Evolutionary conservation across 2,888 invertebrate genomes (phyloP).

Genomic region (Harmothoe impar): DNA sequence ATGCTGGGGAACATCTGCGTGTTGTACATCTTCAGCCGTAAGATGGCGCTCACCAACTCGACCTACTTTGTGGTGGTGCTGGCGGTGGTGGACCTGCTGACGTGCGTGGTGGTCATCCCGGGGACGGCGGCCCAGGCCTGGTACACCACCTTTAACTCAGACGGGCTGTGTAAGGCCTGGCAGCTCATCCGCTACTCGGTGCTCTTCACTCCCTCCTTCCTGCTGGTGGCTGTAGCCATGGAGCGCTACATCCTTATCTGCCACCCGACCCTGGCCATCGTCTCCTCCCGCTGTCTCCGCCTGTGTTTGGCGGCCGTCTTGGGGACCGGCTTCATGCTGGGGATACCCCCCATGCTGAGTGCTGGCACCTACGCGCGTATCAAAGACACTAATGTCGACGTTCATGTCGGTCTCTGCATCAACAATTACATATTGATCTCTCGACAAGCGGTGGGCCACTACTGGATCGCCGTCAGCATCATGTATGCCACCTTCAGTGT

Average conservation of each 20-base stretch:
- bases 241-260: slow-evolving; percentile 78
- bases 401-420: slow-evolving; percentile 41
- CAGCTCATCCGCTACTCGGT: slow-evolving; percentile 73
- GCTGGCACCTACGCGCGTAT: slow-evolving; percentile 71
- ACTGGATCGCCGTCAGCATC: slow-evolving; percentile 61
- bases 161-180: slow-evolving; percentile 74
- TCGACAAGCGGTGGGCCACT: background rate
- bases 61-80: slow-evolving; percentile 75
- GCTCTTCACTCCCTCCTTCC: slow-evolving; percentile 75
- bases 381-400: background rate
- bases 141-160: slow-evolving; percentile 71
- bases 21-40: slow-evolving; percentile 69
- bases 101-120: slow-evolving; percentile 76
- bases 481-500: slow-evolving; percentile 43
- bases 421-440: slow-evolving; percentile 54
- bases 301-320: background rate
- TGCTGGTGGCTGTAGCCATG: slow-evolving; percentile 76
- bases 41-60: slow-evolving; percentile 70
- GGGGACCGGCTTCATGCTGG: slow-evolving; percentile 69
- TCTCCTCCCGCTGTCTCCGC: background rate
- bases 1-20: slow-evolving; percentile 73
- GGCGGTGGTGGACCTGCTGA: slow-evolving; percentile 76
- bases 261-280: slow-evolving; percentile 66
- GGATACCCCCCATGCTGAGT: slow-evolving; percentile 74
- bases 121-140: slow-evolving; percentile 73